A percentile compares a stretch with the other conserved stretches of the same genome.
Conservation (phyloP, 2,797 vertebrate species). For the Rousettus madagascariensis region DNA sequence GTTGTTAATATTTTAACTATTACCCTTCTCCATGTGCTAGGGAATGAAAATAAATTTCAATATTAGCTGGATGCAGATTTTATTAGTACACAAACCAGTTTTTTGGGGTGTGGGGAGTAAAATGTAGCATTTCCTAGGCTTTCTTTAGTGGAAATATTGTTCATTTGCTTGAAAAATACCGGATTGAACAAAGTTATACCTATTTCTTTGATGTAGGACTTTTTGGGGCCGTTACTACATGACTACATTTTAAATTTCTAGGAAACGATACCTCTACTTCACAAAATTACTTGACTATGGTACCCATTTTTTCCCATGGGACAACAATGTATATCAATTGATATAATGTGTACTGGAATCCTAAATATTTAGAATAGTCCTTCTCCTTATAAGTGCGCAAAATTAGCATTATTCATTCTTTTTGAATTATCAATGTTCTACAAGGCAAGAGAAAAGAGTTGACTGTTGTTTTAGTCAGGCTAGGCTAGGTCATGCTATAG, state of each 20-base stretch:
- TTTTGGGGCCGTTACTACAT: background rate
- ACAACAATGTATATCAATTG: background rate
- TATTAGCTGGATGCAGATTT: background rate
- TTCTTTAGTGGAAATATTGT: background rate
- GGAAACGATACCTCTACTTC: background rate
- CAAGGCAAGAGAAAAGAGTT: background rate
- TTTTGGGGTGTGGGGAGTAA: background rate
- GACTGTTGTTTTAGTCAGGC: background rate
- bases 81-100: background rate
- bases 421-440: background rate
- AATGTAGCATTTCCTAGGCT: background rate
- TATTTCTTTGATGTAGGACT: background rate
- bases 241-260: background rate
- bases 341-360: background rate
- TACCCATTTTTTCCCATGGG: background rate
- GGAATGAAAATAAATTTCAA: background rate
- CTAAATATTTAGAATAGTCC: background rate
- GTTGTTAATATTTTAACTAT: background rate
- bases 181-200: background rate
- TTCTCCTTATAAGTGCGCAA: background rate
- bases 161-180: background rate
- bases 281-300: background rate
- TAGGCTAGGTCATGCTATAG: background rate
- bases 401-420: background rate
- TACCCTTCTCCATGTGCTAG: background rate